Base-by-base conservation (phyloP, 2,113 vertebrate genomes). In the Lepisosteus osseus region DNA sequence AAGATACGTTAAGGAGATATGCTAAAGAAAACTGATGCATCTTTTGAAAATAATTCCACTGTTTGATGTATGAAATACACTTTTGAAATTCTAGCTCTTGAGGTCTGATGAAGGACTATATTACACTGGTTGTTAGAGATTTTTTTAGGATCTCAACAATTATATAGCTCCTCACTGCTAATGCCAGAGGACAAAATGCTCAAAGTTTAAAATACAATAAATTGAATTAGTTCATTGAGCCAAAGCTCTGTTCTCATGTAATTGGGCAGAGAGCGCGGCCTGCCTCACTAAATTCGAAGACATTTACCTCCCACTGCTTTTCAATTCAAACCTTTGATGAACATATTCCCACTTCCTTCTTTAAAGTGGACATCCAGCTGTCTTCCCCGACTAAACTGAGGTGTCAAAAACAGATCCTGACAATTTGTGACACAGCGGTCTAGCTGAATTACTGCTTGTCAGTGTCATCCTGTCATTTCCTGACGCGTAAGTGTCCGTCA, bases 401-500 rank as follows among this genome's bases (percentile, higher is more conserved):
- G 91, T 92, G 90, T 95, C 89, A 91, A 91, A 94, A 93, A 93
- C 92, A 95, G 93, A 94, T 92, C 92, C 89, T 93, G 93, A 95
- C 95, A 96, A 92, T 94, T 92, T 94, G 90, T 94, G 95, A 93
- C 95, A 95, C 86, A 93, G 93, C 89, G 82, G 94, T 95, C 94
- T 81, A 90, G 91, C 94, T 83, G 93, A 93, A 95, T 97, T 94
- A 94, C 89, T 89, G 92, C 86, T 90, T 88, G 89, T 90, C 94
- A 93, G 84, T 90, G 87, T 95, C 91, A 91, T 86, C 83, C 85
- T 95, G 94, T 93, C 93, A 94, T 94, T 92, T 90, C 86, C 87
- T 87, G 82, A 78, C 86, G 90, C 84, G 83, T 80, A 86, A 83
- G 76, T 90, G 93, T 94, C 93, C 91, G 75, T 94, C 92, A 92